A percentile compares a stretch with the other conserved stretches of the same genome.
Evolutionary conservation across 2,113 vertebrate genomes (phyloP).

Genomic region (Capra hircus): DNA sequence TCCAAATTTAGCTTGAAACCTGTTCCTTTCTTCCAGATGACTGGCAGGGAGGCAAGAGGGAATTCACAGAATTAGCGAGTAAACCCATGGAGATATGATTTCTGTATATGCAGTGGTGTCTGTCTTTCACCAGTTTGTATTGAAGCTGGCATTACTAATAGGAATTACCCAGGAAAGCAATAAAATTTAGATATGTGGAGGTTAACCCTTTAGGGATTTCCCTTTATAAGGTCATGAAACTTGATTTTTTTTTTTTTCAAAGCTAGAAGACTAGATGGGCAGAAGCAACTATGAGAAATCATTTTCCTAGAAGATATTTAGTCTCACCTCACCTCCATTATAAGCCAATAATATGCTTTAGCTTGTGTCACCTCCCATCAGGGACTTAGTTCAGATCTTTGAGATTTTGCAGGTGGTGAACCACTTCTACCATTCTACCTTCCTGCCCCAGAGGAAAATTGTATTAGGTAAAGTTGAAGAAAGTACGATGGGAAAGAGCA

Average conservation of each 20-base stretch:
- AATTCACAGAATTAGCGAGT: slow-evolving; percentile 47
- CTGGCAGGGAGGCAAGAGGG: not conserved
- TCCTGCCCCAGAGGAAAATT: not conserved
- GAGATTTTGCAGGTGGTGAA: not conserved
- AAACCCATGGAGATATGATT: slow-evolving; percentile 32
- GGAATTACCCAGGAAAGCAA: slow-evolving; percentile 9
- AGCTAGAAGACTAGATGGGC: not conserved
- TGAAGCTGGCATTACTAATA: not conserved
- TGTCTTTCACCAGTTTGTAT: not conserved
- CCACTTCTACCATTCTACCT: not conserved
- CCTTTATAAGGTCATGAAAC: not conserved
- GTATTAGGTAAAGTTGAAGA: not conserved
- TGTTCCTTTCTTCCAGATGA: slow-evolving; percentile 68
- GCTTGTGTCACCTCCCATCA: not conserved
- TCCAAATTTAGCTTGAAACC: slow-evolving; percentile 67
- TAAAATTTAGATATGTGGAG: not conserved
- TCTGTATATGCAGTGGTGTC: not conserved
- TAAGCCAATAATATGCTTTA: not conserved
- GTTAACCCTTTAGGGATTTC: not conserved
- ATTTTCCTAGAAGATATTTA: not conserved
- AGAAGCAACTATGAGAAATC: not conserved
- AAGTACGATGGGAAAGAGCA: not conserved
- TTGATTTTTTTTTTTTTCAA: not conserved
- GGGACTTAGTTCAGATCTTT: not conserved
- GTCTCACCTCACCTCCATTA: not conserved